phyloP scores from a whole-genome alignment of 2,888 invertebrate genomes.

The Stenotaenia linearis region DNA sequence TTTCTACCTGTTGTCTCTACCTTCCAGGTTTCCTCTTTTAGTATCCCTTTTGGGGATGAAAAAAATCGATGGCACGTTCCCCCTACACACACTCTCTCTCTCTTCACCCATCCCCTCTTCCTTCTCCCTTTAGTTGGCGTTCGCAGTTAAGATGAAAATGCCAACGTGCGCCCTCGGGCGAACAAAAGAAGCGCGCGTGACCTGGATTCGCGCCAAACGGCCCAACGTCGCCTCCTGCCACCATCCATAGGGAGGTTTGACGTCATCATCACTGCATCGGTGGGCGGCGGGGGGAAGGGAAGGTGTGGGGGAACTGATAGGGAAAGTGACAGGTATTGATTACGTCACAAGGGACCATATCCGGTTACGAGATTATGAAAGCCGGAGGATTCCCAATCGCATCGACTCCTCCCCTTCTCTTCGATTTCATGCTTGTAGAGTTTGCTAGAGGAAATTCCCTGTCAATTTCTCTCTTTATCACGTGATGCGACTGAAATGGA shows the following conservation, averaged over 20 bases:
- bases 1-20: neutral
- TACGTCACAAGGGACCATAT: constrained; percentile 26
- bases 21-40: neutral
- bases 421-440: neutral
- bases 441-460: neutral
- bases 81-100: neutral
- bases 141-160: neutral
- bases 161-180: constrained; percentile 8
- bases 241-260: neutral
- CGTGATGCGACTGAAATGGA: neutral
- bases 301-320: neutral
- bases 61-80: neutral
- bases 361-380: constrained; percentile 16
- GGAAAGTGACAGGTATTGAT: constrained; percentile 12
- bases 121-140: neutral
- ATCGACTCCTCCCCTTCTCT: neutral
- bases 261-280: neutral
- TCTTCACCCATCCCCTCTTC: neutral
- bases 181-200: constrained; percentile 24
- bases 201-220: constrained; percentile 18
- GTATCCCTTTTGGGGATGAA: neutral
- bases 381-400: neutral
- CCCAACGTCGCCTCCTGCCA: neutral
- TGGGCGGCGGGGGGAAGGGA: neutral
- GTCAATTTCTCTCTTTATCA: neutral